Conservation (phyloP, 2,113 vertebrate genomes). For the Antigone vipio region DNA sequence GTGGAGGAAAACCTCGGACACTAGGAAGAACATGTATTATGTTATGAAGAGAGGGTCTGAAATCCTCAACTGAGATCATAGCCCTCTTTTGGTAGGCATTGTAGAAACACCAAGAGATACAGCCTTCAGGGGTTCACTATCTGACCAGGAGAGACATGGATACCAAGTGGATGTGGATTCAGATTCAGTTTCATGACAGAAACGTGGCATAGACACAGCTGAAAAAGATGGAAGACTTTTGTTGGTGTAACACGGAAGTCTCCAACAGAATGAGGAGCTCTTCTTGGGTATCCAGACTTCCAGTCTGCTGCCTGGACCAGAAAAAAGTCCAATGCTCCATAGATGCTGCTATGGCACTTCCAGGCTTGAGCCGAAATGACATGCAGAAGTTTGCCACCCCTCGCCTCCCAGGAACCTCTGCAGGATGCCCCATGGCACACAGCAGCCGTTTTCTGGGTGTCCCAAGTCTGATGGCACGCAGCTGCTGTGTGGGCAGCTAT, state of each 20-base stretch:
- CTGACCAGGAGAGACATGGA: background rate
- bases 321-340: background rate
- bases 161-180: background rate
- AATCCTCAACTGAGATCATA: background rate
- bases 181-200: background rate
- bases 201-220: background rate
- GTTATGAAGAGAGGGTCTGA: background rate
- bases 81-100: background rate
- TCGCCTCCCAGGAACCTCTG: background rate
- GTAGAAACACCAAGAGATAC: background rate
- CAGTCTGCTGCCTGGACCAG: background rate
- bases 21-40: background rate
- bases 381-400: background rate
- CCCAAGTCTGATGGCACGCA: rapidly evolving
- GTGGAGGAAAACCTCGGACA: background rate
- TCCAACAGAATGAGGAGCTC: background rate
- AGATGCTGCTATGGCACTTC: background rate
- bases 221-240: background rate
- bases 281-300: background rate
- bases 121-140: background rate
- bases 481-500: background rate
- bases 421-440: background rate
- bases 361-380: background rate
- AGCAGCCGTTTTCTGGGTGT: background rate
- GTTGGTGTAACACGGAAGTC: background rate